Base-by-base conservation (phyloP, 2,797 vertebrate species). In the Cryptoprocta ferox region DNA sequence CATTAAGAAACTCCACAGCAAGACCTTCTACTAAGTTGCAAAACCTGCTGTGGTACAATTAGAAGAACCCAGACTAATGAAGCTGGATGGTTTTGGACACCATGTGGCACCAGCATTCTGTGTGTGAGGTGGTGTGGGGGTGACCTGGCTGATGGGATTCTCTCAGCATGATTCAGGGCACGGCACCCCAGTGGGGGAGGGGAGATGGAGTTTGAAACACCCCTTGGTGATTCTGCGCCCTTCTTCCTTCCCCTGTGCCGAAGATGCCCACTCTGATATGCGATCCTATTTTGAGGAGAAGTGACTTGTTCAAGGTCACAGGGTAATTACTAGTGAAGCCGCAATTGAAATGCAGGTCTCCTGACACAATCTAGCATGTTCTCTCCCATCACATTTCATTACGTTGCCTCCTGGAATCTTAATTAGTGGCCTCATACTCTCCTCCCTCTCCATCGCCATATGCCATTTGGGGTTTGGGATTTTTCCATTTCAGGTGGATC, bases 261-360 rank as follows among this genome's bases (percentile, higher is more conserved):
- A 68, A 65, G 76, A 81, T 14, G 84, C 48, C 24, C 18, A 26
- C 83, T 95, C 71, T 28, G n/a, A 93, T 6, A 19, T 3, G n/a
- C 91, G 19, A 83, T 79, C 71, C 95, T 66, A 28, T 78, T 78
- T 81, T 18, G 75, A 65, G 71, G 45, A 30, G 63, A 88, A 90
- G 19, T 37, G 85, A 86, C 91, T 92, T 30, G 18, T 45, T 95
- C 88, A 95, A 97, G 85, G 85, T 94, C 70, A 78, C 63, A 65
- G 86, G 76, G 93, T 76, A 75, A 92, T 96, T 86, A 86, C 48
- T 19, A 45, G 50, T 11, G 42, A 94, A 84, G 68, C 6, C 37
- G 24, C 78, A 86, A 19, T 80, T 76, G 26, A 35, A 66, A 75
- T 1, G 26, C 32, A 65, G 65, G 66, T 89, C 56, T 95, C 56